phyloP scores from a whole-genome alignment of 2,888 invertebrate genomes.

The Melanchra persicariae region DNA sequence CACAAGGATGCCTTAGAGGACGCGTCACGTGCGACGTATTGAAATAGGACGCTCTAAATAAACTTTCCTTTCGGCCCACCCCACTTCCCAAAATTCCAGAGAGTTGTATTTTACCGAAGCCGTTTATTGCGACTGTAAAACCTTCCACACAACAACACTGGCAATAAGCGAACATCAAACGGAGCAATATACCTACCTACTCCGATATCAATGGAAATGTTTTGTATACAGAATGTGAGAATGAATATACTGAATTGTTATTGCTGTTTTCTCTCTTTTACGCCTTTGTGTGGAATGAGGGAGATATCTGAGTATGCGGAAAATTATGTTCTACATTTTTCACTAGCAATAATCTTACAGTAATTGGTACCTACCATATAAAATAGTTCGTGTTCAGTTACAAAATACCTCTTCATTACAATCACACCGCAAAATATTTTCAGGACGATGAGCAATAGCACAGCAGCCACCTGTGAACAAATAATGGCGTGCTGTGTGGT shows the following conservation, averaged over 20 bases:
- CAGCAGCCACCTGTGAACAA: constrained; percentile 43
- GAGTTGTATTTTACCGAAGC: constrained; percentile 45
- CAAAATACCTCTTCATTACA: constrained; percentile 1
- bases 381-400: constrained; percentile 5
- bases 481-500: constrained; percentile 48
- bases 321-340: neutral
- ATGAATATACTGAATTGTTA: constrained; percentile 44
- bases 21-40: constrained; percentile 56
- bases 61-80: constrained; percentile 49
- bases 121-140: constrained; percentile 55
- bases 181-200: constrained; percentile 32
- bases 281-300: neutral
- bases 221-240: constrained; percentile 30
- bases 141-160: constrained; percentile 49
- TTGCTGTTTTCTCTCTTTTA: constrained; percentile 18
- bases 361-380: neutral
- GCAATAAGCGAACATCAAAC: constrained; percentile 59
- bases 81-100: constrained; percentile 38
- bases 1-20: constrained; percentile 42
- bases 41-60: constrained; percentile 57
- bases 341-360: neutral
- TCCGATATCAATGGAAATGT: constrained; percentile 47
- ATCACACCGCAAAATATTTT: neutral
- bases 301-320: neutral
- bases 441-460: constrained; percentile 24